Evolutionary conservation across 2,113 vertebrate genomes (phyloP), one percentile per base, ranked within the genome.

Genomic region (Oxygymnocypris stewartii): DNA sequence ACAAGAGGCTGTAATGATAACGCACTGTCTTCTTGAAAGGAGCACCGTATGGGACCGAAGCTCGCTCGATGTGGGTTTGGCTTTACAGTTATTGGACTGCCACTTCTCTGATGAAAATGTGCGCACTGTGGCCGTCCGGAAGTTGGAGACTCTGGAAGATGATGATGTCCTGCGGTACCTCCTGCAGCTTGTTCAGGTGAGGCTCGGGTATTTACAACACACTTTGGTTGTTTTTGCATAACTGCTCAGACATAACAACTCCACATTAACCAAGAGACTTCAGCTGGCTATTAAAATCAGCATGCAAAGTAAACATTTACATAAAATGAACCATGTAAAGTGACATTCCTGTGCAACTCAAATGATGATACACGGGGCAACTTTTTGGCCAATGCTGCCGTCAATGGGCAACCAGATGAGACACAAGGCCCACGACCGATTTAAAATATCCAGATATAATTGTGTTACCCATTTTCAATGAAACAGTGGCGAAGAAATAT

Each of bases 81-180:
- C 97, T 4, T 97, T 99, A 96, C 98, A 99, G 82, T 95, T 99
- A 88, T 91, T 99, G 54, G 98, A 99, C 93, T 99, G 98, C 88
- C 97, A 98, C 90, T 99, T 98, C 91, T 98, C 97, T 0, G 98
- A 99, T 4, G 96, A 98, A 84, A 96, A 96, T 23, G 98, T 99
- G 23, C 95, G 98, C 88, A 96, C 97, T 1, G 96, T 99, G 94
- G 98, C 98, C 0, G 97, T 99, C 78, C 96, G 96, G 92, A 99
- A 99, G 92, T 93, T 99, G 92, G 98, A 99, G 93, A 96, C 94
- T 25, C 94, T 99, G 88, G 97, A 96, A 25, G 96, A 99, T 0
- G 97, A 99, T 40, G 97, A 98, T 18, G 97, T 99, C 85, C 95
- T 99, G 82, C 94, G 98, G 88, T 99, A 99, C 87, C 97, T 99